phyloP scores from a whole-genome alignment of 2,797 vertebrate genomes.

The Sciaenops ocellatus region DNA sequence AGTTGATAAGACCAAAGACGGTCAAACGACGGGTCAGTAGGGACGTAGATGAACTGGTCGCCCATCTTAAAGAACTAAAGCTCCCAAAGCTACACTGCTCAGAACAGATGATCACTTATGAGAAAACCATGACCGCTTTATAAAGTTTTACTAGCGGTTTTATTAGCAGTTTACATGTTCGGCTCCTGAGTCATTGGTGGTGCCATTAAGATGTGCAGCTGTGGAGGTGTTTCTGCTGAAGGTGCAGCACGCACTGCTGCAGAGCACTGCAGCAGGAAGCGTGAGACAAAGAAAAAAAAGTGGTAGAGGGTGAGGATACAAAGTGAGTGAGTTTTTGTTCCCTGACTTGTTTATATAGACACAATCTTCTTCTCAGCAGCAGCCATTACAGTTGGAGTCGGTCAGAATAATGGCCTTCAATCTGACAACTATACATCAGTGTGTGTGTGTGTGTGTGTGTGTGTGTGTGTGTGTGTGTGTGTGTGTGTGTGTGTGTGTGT shows the following conservation, averaged over 20 bases:
- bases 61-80: neutral
- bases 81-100: too few species aligned
- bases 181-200: neutral
- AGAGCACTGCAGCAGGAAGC: slow-evolving; percentile 31
- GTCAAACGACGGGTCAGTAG: neutral
- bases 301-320: neutral
- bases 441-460: slow-evolving; percentile 15
- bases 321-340: slow-evolving; percentile 3
- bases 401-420: slow-evolving; percentile 63
- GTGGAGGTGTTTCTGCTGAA: slow-evolving; percentile 9
- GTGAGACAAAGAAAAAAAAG: neutral
- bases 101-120: neutral
- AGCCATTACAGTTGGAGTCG: slow-evolving; percentile 54
- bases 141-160: neutral
- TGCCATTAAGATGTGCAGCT: neutral
- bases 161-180: neutral
- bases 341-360: slow-evolving; percentile 53
- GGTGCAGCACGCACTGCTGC: slow-evolving; percentile 12
- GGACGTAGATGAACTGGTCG: neutral
- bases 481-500: slow-evolving; percentile 18
- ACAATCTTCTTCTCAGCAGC: slow-evolving; percentile 46
- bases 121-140: neutral
- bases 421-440: slow-evolving; percentile 43
- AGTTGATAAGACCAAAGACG: neutral
- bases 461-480: neutral